phyloP scores from a whole-genome alignment of 2,888 invertebrate genomes.

The Malthinus seriepunctatus region DNA sequence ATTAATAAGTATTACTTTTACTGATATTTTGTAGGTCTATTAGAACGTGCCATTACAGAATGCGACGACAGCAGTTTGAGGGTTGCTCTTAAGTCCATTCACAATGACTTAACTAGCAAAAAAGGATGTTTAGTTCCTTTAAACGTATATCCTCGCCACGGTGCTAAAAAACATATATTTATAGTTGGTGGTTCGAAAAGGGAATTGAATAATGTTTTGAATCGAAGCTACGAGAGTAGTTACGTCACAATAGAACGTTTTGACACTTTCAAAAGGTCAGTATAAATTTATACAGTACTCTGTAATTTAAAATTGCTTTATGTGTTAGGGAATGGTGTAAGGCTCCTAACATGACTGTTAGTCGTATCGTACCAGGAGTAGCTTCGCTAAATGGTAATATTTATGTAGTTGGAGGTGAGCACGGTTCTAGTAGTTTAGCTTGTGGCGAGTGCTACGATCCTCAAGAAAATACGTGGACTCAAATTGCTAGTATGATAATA shows the following conservation, averaged over 20 bases:
- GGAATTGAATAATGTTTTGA: conserved; percentile 73
- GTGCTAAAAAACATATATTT: conserved; percentile 85
- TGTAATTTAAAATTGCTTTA: not conserved
- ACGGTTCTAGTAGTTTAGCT: conserved; percentile 85
- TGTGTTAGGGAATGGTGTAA: conserved; percentile 74
- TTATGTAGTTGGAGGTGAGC: conserved; percentile 90
- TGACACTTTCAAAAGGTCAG: conserved; percentile 72
- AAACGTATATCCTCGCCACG: conserved; percentile 76
- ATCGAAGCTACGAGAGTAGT: conserved; percentile 73
- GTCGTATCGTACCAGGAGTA: conserved; percentile 84
- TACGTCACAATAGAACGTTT: conserved; percentile 75
- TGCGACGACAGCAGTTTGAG: conserved; percentile 81
- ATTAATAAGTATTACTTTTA: not conserved
- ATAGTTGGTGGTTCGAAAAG: conserved; percentile 88
- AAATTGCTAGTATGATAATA: conserved; percentile 72
- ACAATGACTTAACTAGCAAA: conserved; percentile 75
- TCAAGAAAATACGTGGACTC: conserved; percentile 35
- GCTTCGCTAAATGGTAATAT: conserved; percentile 82
- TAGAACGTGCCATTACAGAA: conserved; percentile 76
- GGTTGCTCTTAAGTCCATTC: conserved; percentile 74
- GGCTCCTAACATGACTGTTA: conserved; percentile 79
- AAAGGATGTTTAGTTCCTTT: conserved; percentile 78
- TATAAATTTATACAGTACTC: not conserved
- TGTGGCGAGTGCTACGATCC: conserved; percentile 86
- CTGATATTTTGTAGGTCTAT: conserved; percentile 56